phyloP scores from a whole-genome alignment of 2,797 vertebrate genomes.

The Chaunax sp. region DNA sequence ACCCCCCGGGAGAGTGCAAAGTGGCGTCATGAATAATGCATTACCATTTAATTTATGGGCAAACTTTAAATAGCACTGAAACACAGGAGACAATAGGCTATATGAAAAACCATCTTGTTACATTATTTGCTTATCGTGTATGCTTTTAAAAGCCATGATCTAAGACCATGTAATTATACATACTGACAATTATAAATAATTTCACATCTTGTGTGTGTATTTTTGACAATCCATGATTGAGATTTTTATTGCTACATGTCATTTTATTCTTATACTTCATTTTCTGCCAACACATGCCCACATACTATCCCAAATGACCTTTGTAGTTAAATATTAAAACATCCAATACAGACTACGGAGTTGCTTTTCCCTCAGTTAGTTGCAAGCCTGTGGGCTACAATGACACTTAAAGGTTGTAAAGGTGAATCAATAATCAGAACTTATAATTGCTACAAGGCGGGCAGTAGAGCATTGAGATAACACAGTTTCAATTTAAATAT shows the following conservation, averaged over 20 bases:
- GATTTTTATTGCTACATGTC: constrained; percentile 14
- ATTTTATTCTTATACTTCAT: constrained; percentile 16
- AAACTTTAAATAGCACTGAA: constrained; percentile 78
- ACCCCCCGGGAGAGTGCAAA: constrained; percentile 60
- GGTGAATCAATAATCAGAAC: constrained; percentile 14
- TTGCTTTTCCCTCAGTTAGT: not conserved
- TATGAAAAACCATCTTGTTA: constrained; percentile 63
- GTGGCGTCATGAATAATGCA: constrained; percentile 77
- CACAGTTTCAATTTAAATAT: not conserved
- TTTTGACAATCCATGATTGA: constrained; percentile 26
- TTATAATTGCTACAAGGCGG: constrained; percentile 6
- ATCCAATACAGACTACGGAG: not conserved
- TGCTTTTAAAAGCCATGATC: constrained; percentile 35
- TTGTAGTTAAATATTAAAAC: constrained; percentile 1
- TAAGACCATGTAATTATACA: constrained; percentile 42
- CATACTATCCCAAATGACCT: not conserved
- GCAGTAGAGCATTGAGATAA: not conserved
- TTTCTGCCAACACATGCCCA: not conserved
- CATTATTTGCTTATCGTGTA: constrained; percentile 55
- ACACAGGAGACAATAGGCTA: constrained; percentile 42
- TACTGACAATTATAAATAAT: constrained; percentile 36
- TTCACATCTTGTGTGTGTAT: constrained; percentile 11
- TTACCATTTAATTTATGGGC: constrained; percentile 74
- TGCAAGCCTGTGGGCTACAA: not conserved
- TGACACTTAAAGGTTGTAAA: constrained; percentile 8